phyloP scores from a whole-genome alignment of 1,140 invertebrate genomes.

The Trichonephila inaurata region DNA sequence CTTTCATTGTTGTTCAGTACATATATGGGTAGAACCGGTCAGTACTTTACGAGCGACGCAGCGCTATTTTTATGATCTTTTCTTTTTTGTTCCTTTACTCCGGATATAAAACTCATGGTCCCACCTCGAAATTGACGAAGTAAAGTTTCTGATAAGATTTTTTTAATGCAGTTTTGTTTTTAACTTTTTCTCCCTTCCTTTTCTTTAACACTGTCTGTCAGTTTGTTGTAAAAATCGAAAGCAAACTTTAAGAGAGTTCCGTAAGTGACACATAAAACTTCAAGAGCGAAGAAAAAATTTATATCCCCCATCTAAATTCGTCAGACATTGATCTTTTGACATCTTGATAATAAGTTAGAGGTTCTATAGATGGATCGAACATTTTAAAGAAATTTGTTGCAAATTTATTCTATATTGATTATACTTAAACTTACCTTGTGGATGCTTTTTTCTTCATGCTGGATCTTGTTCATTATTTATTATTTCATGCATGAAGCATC shows the following conservation, averaged over 20 bases:
- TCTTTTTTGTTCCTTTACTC: not conserved
- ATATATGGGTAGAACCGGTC: not conserved
- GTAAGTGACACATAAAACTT: slow-evolving; percentile 28
- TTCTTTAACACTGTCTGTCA: not conserved
- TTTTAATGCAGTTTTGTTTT: slow-evolving; percentile 52
- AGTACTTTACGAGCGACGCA: slow-evolving; percentile 21
- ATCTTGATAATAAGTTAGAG: slow-evolving; percentile 35
- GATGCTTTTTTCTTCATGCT: too few relatives aligned
- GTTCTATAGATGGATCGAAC: not conserved
- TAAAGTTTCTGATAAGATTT: slow-evolving; percentile 30
- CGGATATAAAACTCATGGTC: slow-evolving; percentile 33
- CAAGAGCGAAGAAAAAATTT: not conserved
- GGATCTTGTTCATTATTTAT: too few relatives aligned
- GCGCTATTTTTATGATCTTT: not conserved
- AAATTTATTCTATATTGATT: too few relatives aligned
- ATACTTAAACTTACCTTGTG: too few relatives aligned
- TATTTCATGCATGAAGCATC: too few relatives aligned
- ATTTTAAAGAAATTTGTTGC: too few relatives aligned
- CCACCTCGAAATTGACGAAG: slow-evolving; percentile 1
- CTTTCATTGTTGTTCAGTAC: not conserved
- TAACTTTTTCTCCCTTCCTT: not conserved
- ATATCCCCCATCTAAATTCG: not conserved
- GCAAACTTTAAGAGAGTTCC: slow-evolving; percentile 33
- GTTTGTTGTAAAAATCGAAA: slow-evolving; percentile 39
- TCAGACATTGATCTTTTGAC: slow-evolving; percentile 21